Percentiles rank a stretch among this genome's conserved stretches.
Evolutionary conservation across 2,888 invertebrate species (phyloP).

Genomic region (Leptopterna dolabrata): DNA sequence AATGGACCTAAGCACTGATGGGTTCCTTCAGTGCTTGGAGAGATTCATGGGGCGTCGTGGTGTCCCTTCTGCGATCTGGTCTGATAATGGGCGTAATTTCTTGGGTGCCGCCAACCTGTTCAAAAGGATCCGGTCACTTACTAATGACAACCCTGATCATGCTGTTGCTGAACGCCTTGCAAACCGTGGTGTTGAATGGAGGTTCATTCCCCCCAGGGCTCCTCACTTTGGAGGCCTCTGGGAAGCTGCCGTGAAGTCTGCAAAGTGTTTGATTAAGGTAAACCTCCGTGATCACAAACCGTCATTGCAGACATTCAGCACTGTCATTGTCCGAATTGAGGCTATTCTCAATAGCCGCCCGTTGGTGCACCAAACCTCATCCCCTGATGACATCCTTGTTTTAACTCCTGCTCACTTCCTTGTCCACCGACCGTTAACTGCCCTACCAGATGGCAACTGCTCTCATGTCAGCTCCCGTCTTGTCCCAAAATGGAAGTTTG

Average conservation of each 20-base stretch:
- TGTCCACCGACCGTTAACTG: constrained; percentile 7
- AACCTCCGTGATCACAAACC: constrained; percentile 19
- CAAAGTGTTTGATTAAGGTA: not conserved
- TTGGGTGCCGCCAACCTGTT: constrained; percentile 14
- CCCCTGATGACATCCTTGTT: not conserved
- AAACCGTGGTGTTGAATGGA: not conserved
- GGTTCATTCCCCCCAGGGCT: constrained; percentile 14
- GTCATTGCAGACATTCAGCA: not conserved
- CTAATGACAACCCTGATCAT: not conserved
- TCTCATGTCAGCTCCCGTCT: not conserved
- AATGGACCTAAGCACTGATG: constrained; percentile 6
- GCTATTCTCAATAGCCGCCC: constrained; percentile 21
- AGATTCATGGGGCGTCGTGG: not conserved
- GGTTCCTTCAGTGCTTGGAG: not conserved
- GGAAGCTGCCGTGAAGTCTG: not conserved
- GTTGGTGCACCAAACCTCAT: not conserved
- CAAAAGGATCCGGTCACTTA: not conserved
- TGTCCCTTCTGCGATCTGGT: not conserved
- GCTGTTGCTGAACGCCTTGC: not conserved
- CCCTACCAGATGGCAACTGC: not conserved
- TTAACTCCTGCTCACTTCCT: constrained; percentile 14
- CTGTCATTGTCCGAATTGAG: not conserved
- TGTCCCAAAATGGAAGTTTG: not conserved
- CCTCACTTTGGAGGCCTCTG: constrained; percentile 36
- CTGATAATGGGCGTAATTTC: constrained; percentile 32